Percentiles rank a stretch among this genome's conserved stretches.
These are phyloP conservation scores for Apotomis capreana DNA, from an alignment of 2,888 invertebrate genomes.

Conservation along the genomic window DNA sequence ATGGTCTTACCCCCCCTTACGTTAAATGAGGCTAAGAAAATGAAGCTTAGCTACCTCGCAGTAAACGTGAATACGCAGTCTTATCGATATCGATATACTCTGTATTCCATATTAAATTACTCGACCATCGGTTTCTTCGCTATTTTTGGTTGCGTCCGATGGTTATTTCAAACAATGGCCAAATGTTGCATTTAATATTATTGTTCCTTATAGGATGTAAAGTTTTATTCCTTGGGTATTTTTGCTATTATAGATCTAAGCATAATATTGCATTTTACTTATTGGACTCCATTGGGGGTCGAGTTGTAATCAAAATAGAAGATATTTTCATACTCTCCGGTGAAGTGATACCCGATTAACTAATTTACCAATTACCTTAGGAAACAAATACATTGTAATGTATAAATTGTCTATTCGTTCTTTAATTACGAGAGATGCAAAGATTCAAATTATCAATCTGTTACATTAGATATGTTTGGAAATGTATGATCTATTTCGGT, in stretches of 20 bases:
- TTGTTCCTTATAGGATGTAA: conserved; percentile 65
- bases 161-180: conserved; percentile 52
- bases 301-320: conserved; percentile 20
- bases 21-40: too few species aligned
- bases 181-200: conserved; percentile 66
- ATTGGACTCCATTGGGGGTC: conserved; percentile 33
- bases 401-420: neutral
- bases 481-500: too few species aligned
- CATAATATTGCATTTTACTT: conserved; percentile 64
- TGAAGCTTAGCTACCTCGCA: too few species aligned
- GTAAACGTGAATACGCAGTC: too few species aligned
- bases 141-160: conserved; percentile 41
- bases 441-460: neutral
- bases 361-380: neutral
- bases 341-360: conserved; percentile 20
- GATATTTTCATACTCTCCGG: conserved; percentile 35
- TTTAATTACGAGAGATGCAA: conserved; percentile 8
- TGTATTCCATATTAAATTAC: too few species aligned
- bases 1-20: too few species aligned
- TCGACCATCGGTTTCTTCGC: neutral
- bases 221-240: conserved; percentile 57
- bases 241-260: conserved; percentile 64
- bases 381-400: conserved; percentile 2
- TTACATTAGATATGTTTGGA: too few species aligned
- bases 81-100: too few species aligned